Evolutionary conservation across 1,140 invertebrate genomes (phyloP).

Genomic region (Drosophila ambigua): DNA sequence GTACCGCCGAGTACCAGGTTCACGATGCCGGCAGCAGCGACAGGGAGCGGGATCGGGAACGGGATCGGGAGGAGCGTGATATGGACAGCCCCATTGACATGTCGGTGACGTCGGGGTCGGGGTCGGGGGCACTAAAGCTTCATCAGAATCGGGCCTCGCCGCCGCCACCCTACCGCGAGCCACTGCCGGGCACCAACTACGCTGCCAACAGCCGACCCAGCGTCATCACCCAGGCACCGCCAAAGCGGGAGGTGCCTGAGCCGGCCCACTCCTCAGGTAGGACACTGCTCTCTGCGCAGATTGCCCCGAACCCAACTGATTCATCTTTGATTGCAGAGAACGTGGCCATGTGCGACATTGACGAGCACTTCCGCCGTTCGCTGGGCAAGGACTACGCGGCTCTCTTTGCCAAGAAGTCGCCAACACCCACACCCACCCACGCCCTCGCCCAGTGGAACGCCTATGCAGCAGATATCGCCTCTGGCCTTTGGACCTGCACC

Average conservation of each 20-base stretch:
- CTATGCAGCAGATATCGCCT: slow-evolving; percentile 68
- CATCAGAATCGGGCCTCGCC: slow-evolving; percentile 71
- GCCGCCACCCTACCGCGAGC: slow-evolving; percentile 81
- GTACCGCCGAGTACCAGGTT: slow-evolving; percentile 83
- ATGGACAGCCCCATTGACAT: slow-evolving; percentile 84
- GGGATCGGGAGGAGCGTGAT: slow-evolving; percentile 44
- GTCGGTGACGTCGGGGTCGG: slow-evolving; percentile 73
- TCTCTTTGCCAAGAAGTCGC: slow-evolving; percentile 88
- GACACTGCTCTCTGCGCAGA: neutral
- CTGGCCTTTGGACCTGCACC: slow-evolving; percentile 34
- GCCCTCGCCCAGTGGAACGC: slow-evolving; percentile 64
- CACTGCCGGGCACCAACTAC: slow-evolving; percentile 71
- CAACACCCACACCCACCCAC: slow-evolving; percentile 76
- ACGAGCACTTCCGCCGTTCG: slow-evolving; percentile 97
- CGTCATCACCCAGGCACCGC: slow-evolving; percentile 84
- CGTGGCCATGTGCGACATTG: slow-evolving; percentile 92
- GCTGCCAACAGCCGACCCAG: slow-evolving; percentile 74
- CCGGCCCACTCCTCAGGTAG: slow-evolving; percentile 65
- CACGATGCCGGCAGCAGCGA: slow-evolving; percentile 48
- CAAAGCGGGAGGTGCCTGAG: slow-evolving; percentile 70
- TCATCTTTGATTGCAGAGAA: slow-evolving; percentile 84
- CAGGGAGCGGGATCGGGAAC: slow-evolving; percentile 42
- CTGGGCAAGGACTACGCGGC: slow-evolving; percentile 94
- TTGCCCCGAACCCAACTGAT: neutral
- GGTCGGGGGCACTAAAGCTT: slow-evolving; percentile 55